Evolutionary conservation across 2,113 vertebrate genomes (phyloP), one percentile per base, ranked within the genome.

Genomic region (Fulmarus glacialis): DNA sequence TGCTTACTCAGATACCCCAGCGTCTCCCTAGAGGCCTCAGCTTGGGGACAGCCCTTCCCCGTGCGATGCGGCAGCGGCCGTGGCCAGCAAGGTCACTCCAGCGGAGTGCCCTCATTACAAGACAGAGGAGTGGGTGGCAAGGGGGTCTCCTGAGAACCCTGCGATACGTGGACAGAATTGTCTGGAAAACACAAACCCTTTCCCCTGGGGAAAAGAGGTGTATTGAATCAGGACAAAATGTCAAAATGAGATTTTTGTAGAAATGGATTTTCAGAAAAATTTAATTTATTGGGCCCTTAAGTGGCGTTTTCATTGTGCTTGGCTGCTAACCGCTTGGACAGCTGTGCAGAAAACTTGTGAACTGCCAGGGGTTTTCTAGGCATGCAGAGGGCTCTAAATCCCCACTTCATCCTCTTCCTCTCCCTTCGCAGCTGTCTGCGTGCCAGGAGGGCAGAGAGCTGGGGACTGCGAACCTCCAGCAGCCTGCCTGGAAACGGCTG

Each of bases 201-300:
- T 5, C 38, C 42, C 52, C 45, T 19, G 13, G 55, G 77, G 56
- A 63, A 56, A 52, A 42, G n/a, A 81, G 67, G 34, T 62, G 48
- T 27, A 90, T 42, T 83, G 86, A 84, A 32, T 82, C 87, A 84
- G 85, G 91, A 50, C 19, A 45, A 82, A 88, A 92, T 32, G 55
- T 79, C 94, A 72, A 82, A 78, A 73, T 30, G 72, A 82, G 87
- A 59, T 89, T 78, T 92, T 50, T 75, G 64, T 24, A 84, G 81
- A 84, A 92, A 89, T 36, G 22, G 80, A 71, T 96, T 96, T 93
- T 89, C 84, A 72, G 87, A 89, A 93, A 83, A 95, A 91, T 6
- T 26, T 47, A 23, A 91, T 95, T 91, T 95, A 38, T 53, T 70
- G 60, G 77, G 38, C 36, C 52, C 45, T 45, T 77, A 50, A 84